Conservation (phyloP, 1,140 invertebrate species). For the Anastatus disparis region DNA sequence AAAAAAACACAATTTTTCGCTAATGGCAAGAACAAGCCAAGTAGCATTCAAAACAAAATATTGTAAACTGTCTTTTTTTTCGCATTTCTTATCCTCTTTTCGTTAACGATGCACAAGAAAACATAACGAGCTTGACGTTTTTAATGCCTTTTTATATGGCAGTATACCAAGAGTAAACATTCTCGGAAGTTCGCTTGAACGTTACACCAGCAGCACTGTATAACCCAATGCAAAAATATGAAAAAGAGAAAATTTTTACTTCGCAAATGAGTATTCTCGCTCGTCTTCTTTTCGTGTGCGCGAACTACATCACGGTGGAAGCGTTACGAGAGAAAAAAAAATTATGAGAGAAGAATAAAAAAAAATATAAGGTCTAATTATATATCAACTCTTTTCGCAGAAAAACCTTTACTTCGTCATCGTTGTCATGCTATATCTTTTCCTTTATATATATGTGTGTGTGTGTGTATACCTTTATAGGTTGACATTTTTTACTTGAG, state of each 20-base stretch:
- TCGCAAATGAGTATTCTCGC: slow-evolving; percentile 19
- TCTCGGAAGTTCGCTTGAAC: slow-evolving; percentile 21
- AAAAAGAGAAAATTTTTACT: background rate
- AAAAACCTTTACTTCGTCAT: slow-evolving; percentile 21
- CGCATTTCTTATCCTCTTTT: slow-evolving; percentile 17
- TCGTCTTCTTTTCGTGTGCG: background rate
- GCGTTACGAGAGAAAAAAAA: background rate
- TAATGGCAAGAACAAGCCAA: no score
- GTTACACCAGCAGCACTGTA: no score
- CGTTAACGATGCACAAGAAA: slow-evolving; percentile 51
- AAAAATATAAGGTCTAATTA: slow-evolving; percentile 25
- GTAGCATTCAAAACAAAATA: no score
- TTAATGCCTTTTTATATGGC: slow-evolving; percentile 48
- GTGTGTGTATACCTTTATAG: no score
- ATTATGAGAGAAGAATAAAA: no score
- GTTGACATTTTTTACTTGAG: no score
- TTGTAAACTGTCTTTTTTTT: background rate
- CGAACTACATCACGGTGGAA: background rate
- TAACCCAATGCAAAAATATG: background rate
- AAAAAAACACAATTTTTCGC: no score
- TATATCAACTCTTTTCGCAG: slow-evolving; percentile 24
- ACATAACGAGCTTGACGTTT: slow-evolving; percentile 51
- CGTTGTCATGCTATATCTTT: background rate
- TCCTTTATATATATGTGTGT: background rate
- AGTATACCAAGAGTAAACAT: slow-evolving; percentile 44